These are phyloP conservation scores for Harmothoe impar DNA, from an alignment of 2,888 invertebrate species.

Conservation along the genomic window DNA sequence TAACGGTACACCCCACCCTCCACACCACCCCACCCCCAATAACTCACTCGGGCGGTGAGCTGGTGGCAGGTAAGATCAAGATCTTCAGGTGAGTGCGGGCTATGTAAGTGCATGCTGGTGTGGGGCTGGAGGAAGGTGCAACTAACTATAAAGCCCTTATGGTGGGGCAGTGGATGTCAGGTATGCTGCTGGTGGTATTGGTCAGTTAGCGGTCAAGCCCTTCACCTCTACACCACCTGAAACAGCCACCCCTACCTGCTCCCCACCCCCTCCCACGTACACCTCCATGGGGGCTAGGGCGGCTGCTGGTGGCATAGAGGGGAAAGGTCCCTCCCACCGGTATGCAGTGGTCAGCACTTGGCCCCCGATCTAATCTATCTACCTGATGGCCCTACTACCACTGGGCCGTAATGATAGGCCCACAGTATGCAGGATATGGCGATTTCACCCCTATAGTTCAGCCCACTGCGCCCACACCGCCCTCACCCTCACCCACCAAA, in stretches of 20 bases:
- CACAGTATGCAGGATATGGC: not conserved
- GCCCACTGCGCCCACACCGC: not conserved
- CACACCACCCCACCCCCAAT: not conserved
- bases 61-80: not conserved
- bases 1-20: not conserved
- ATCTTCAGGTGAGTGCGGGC: conserved; percentile 22
- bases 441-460: conserved; percentile 43
- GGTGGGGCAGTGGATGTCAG: not conserved
- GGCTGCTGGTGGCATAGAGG: not conserved
- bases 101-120: not conserved
- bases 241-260: not conserved
- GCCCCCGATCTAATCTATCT: conserved; percentile 30
- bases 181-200: conserved; percentile 26
- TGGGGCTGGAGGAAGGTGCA: not conserved
- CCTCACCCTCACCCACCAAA: not conserved
- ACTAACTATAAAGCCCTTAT: not conserved
- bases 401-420: conserved; percentile 33
- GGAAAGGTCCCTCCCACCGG: not conserved
- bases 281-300: conserved; percentile 5
- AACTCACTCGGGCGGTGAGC: not conserved
- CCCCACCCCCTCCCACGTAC: not conserved
- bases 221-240: not conserved
- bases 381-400: not conserved
- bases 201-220: conserved; percentile 34
- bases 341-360: conserved; percentile 11